Conservation (phyloP, 2,797 vertebrate genomes). For the Acanthurus lineatus region DNA sequence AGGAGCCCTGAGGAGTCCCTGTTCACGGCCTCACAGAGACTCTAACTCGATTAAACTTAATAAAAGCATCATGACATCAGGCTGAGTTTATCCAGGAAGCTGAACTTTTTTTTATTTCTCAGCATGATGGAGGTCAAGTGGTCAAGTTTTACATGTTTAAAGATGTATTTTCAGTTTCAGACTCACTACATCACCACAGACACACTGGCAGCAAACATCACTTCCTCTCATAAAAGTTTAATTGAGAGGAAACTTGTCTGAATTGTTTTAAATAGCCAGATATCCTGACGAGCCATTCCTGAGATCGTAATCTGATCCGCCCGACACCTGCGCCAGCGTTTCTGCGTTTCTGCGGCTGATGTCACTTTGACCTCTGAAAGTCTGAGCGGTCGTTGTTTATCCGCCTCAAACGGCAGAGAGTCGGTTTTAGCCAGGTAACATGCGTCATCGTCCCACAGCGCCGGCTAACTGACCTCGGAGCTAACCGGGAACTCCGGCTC, state of each 20-base stretch:
- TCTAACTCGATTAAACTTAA: background rate
- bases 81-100: background rate
- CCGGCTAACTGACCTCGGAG: too few species aligned
- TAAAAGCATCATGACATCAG: slow-evolving; percentile 7
- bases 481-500: too few species aligned
- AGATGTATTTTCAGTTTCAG: background rate
- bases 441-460: too few species aligned
- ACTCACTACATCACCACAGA: background rate
- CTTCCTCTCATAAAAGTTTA: slow-evolving; percentile 6
- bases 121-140: background rate
- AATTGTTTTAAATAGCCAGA: slow-evolving; percentile 23
- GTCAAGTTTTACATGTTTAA: background rate
- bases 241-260: slow-evolving; percentile 24
- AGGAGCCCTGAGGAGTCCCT: background rate
- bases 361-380: background rate
- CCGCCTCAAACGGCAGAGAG: too few species aligned
- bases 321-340: background rate
- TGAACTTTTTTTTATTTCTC: background rate
- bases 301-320: background rate
- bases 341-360: background rate
- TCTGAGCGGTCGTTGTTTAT: background rate
- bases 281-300: slow-evolving; percentile 1
- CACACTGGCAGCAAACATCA: slow-evolving; percentile 8
- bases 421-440: too few species aligned
- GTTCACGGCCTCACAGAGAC: background rate